These are phyloP conservation scores for Archegozetes longisetosus DNA, from an alignment of 1,140 invertebrate species.

Conservation along the genomic window DNA sequence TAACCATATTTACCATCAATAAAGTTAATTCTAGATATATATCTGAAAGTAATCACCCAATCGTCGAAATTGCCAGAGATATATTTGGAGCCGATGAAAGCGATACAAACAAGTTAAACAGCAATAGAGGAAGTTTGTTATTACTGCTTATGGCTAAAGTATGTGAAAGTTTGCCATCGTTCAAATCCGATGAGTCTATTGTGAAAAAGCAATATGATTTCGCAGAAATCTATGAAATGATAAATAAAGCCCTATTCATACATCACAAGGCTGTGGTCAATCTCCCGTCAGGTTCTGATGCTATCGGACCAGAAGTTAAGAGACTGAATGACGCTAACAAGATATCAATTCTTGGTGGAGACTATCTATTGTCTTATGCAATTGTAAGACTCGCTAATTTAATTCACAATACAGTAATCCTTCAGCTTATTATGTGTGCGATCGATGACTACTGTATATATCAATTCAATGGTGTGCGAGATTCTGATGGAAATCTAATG, in stretches of 20 bases:
- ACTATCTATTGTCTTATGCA: conserved; percentile 9
- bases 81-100: neutral
- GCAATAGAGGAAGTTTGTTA: neutral
- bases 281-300: neutral
- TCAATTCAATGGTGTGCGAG: neutral
- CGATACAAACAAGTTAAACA: neutral
- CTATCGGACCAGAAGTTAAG: neutral
- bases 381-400: conserved; percentile 1
- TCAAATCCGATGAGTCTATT: neutral
- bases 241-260: conserved; percentile 9
- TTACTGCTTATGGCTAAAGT: conserved; percentile 1
- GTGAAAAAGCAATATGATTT: conserved; percentile 6
- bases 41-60: conserved; percentile 1
- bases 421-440: conserved; percentile 3
- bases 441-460: conserved; percentile 8
- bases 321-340: conserved; percentile 6
- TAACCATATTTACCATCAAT: neutral
- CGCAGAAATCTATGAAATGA: conserved; percentile 11
- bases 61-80: neutral
- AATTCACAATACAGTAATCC: neutral
- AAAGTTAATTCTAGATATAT: neutral
- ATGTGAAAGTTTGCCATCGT: neutral
- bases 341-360: conserved; percentile 4
- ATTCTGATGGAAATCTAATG: neutral
- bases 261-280: conserved; percentile 6